These are phyloP conservation scores for Pomacea canaliculata DNA, from an alignment of 2,888 invertebrate genomes.

Conservation along the genomic window DNA sequence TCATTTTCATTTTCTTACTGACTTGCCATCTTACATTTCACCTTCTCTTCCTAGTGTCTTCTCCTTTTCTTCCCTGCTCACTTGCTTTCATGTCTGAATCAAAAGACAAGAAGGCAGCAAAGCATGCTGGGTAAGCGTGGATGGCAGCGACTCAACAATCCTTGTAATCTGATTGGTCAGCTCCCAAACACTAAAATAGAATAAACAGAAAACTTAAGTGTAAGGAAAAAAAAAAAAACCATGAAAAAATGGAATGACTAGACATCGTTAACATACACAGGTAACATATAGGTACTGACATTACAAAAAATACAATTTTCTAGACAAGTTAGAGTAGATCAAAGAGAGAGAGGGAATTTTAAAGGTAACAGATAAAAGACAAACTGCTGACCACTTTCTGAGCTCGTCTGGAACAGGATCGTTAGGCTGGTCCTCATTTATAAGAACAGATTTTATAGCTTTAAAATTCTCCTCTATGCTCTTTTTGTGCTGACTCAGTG, in stretches of 20 bases:
- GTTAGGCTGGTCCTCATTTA: slow-evolving; percentile 30
- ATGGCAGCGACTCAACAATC: slow-evolving; percentile 9
- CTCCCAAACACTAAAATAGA: slow-evolving; percentile 12
- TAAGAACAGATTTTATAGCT: slow-evolving; percentile 45
- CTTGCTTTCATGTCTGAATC: not conserved
- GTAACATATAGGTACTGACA: too few relatives aligned
- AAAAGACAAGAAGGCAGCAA: slow-evolving; percentile 5
- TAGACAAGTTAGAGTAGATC: too few relatives aligned
- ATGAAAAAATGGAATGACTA: too few relatives aligned
- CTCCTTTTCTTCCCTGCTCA: not conserved
- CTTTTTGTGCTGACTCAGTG: slow-evolving; percentile 44
- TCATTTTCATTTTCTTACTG: too few relatives aligned
- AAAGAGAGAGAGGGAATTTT: too few relatives aligned
- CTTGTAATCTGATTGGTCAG: slow-evolving; percentile 14
- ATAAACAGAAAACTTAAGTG: not conserved
- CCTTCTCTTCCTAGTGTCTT: not conserved
- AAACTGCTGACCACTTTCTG: slow-evolving; percentile 7
- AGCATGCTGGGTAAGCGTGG: slow-evolving; percentile 2
- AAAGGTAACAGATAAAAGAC: not conserved
- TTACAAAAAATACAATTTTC: too few relatives aligned
- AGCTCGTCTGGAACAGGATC: slow-evolving; percentile 17
- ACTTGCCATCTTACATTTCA: not conserved
- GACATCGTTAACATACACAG: too few relatives aligned
- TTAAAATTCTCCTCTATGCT: slow-evolving; percentile 57
- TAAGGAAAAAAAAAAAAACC: too few relatives aligned